A percentile compares a stretch with the other conserved stretches of the same genome.
Evolutionary conservation across 2,797 vertebrate species (phyloP).

Genomic region (Rhodeus uyekii): DNA sequence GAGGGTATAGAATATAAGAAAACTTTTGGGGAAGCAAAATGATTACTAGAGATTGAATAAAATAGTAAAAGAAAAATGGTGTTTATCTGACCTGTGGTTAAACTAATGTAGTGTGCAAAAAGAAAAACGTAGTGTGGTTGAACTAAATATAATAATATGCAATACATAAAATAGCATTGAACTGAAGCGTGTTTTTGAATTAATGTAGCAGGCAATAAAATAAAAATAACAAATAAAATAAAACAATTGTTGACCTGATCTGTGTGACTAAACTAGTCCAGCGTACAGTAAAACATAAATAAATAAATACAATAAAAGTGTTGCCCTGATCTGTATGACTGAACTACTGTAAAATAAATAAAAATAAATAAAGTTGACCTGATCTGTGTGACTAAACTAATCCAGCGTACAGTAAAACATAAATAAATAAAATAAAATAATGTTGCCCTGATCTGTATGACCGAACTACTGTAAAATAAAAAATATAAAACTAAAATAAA

Average conservation of each 20-base stretch:
- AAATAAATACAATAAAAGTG: too few relatives aligned
- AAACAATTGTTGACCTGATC: not conserved
- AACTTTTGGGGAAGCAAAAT: not conserved
- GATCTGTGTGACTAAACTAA: not conserved
- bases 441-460: not conserved
- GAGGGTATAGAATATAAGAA: not conserved
- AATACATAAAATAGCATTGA: not conserved
- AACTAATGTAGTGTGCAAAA: not conserved
- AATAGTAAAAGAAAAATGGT: not conserved
- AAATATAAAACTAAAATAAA: not conserved
- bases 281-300: not conserved
- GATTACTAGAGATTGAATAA: too few relatives aligned
- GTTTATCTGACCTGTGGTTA: not conserved
- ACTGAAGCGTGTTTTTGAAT: too few relatives aligned
- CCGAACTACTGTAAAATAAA: too few relatives aligned
- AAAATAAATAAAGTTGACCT: not conserved
- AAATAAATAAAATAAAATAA: too few relatives aligned
- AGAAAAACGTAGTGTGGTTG: too few relatives aligned
- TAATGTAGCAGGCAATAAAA: not conserved
- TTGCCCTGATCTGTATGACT: not conserved
- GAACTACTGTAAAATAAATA: not conserved
- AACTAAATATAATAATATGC: not conserved
- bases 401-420: not conserved
- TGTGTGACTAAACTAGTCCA: not conserved
- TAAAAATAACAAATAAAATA: not conserved